Evolutionary conservation across 2,113 vertebrate genomes (phyloP).

Genomic region (Odontesthes bonariensis): DNA sequence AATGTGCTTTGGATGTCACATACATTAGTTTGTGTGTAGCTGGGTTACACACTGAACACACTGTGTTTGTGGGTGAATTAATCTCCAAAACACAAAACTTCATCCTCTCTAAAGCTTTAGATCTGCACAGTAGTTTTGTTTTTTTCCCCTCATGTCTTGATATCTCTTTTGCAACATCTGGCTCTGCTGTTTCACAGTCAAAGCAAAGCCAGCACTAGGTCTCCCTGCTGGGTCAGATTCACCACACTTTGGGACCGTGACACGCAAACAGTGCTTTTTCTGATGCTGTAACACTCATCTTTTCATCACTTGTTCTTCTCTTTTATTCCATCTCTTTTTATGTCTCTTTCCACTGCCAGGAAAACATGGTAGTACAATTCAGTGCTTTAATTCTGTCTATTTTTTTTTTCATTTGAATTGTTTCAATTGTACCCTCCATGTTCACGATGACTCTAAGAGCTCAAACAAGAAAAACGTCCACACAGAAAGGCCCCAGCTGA

Average conservation of each 20-base stretch:
- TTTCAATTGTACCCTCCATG: neutral
- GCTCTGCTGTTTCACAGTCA: conserved; percentile 42
- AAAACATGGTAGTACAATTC: neutral
- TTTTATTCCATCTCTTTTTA: neutral
- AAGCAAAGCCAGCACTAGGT: conserved; percentile 32
- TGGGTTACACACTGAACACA: too few relatives aligned
- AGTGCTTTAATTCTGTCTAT: conserved; percentile 2
- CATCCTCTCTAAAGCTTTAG: neutral
- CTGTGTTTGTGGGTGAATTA: neutral
- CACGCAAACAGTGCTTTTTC: conserved; percentile 41
- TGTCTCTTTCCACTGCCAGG: conserved; percentile 18
- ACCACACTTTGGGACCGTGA: conserved; percentile 41
- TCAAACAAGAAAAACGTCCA: neutral
- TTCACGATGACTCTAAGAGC: neutral
- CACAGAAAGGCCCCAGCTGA: too few relatives aligned
- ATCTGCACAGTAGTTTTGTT: conserved; percentile 46
- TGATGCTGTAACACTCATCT: conserved; percentile 17
- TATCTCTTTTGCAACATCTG: conserved; percentile 54
- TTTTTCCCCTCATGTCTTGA: conserved; percentile 28
- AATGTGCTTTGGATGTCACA: conserved; percentile 51
- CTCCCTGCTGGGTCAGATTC: conserved; percentile 52
- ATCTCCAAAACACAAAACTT: conserved; percentile 12
- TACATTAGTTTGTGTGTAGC: conserved; percentile 4
- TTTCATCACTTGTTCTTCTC: conserved; percentile 8
- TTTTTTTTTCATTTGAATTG: neutral